Conservation (phyloP, 2,797 vertebrate species). For the Poecilia gillii region DNA sequence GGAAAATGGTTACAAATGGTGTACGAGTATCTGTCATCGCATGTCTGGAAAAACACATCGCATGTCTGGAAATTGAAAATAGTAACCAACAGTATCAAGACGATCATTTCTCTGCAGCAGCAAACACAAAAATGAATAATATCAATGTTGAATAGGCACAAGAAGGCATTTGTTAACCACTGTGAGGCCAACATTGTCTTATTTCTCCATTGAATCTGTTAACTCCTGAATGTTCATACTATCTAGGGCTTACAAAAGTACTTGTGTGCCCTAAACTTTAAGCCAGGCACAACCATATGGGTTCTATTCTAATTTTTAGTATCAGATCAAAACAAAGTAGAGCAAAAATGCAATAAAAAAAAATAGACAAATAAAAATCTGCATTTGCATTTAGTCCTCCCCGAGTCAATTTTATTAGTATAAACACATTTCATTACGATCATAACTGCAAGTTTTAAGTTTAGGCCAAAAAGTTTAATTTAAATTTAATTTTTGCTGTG, state of each 20-base stretch:
- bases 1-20: conserved; percentile 5
- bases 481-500: neutral
- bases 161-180: conserved; percentile 44
- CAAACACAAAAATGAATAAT: conserved; percentile 51
- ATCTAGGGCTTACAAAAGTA: neutral
- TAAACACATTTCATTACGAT: neutral
- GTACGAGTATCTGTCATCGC: neutral
- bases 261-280: neutral
- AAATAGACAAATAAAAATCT: neutral
- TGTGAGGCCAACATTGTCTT: conserved; percentile 4
- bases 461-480: neutral
- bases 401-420: neutral
- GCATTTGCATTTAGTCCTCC: neutral
- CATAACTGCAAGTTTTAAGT: neutral
- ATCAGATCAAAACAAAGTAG: neutral
- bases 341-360: neutral
- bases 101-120: conserved; percentile 30
- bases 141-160: conserved; percentile 48
- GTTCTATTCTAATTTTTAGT: neutral
- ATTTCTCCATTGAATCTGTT: neutral
- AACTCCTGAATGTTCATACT: neutral
- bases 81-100: neutral
- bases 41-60: neutral
- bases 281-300: neutral
- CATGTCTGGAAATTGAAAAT: conserved; percentile 28